A percentile compares a stretch with the other conserved stretches of the same genome.
phyloP scores from a whole-genome alignment of 2,888 invertebrate genomes.

The Leucophenga maculata region DNA sequence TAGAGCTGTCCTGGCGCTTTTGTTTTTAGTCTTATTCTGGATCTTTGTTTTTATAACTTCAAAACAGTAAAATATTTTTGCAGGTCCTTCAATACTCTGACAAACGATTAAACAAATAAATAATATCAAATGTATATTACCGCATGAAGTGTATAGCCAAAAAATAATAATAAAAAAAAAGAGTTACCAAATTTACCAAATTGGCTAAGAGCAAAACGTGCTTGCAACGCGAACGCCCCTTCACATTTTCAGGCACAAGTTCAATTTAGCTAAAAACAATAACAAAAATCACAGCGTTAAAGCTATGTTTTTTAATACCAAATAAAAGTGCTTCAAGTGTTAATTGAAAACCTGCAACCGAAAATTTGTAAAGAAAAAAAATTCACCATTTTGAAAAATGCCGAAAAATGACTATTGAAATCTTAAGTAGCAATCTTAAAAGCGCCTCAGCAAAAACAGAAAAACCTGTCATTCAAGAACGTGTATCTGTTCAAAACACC shows the following conservation, averaged over 20 bases:
- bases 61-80: too few relatives aligned
- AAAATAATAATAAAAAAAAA: too few relatives aligned
- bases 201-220: constrained; percentile 33
- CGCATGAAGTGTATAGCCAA: too few relatives aligned
- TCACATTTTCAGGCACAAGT: constrained; percentile 1
- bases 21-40: too few relatives aligned
- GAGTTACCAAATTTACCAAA: constrained; percentile 40
- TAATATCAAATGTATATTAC: too few relatives aligned
- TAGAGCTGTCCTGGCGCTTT: too few relatives aligned
- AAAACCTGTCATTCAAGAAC: constrained; percentile 43
- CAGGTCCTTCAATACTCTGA: too few relatives aligned
- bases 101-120: too few relatives aligned
- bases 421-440: neutral
- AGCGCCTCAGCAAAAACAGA: constrained; percentile 24
- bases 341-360: constrained; percentile 1
- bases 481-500: neutral
- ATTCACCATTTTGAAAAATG: neutral
- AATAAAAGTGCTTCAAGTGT: neutral
- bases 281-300: neutral
- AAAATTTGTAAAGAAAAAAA: neutral
- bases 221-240: neutral
- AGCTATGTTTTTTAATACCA: too few relatives aligned
- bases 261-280: neutral
- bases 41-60: too few relatives aligned
- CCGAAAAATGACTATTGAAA: neutral